Evolutionary conservation across 1,140 invertebrate genomes (phyloP), one percentile per base, ranked within the genome.

Genomic region (Paramacrobiotus metropolitanus): DNA sequence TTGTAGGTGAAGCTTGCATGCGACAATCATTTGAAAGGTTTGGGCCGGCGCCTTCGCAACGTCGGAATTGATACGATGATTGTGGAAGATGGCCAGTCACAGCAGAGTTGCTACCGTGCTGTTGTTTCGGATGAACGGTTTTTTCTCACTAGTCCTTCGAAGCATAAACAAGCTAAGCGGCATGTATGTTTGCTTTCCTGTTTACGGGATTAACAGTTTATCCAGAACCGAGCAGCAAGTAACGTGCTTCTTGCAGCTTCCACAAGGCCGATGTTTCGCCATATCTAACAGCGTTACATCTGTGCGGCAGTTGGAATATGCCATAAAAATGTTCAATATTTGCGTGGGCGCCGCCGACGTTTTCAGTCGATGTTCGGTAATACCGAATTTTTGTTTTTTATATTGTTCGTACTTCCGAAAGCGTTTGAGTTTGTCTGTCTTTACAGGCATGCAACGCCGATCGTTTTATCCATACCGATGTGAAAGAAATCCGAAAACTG

Each of bases 51-150:
- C 64, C 69, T 85, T 29, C 71, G 83, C 44, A 77, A 76, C 67
- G 80, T 78, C 68, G 83, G 83, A 1, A 76, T 82, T n/a, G 79
- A 84, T 68, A 78, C 78, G 1, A 62, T 72, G 20, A 76, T 79
- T 44, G 63, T 80, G 29, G 70, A 76, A 28, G 73, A 73, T 62
- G 68, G 69, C 73, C 3, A 69, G 73, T 60, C 77, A 77, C 64
- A n/a, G n/a, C 72, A 76, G 40, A 69, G 73, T 34, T 77, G 76
- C 65, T 72, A 76, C 1, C 69, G 75, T 65, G 67, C 77, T 60
- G 76, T 78, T 15, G 64, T 69, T 34, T 64, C 68, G 61, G 77
- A 82, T 61, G 70, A 76, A 21, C 72, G 81, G 59, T 73, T 78
- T 65, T 69, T 83, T 61, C 66, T 83, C 30, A 80, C 80, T 1